A percentile compares a stretch with the other conserved stretches of the same genome.
Conservation (phyloP, 30 jellyfish, hydroid and myxozoan species). For the Calvadosia cruxmelitensis region DNA sequence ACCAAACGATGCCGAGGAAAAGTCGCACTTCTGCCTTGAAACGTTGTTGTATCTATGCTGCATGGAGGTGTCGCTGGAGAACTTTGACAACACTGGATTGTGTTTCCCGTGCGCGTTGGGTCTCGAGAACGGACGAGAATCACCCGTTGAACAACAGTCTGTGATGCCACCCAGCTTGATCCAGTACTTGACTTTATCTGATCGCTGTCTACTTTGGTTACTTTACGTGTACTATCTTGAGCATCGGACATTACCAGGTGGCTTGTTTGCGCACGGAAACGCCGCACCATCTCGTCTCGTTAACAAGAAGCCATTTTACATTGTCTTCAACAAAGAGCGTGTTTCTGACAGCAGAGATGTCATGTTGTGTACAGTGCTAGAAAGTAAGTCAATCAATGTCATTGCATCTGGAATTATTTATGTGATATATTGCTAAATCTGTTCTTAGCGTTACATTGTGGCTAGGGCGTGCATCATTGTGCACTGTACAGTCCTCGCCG, state of each 20-base stretch:
- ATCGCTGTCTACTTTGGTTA: conserved; percentile 48
- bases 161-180: conserved; percentile 1
- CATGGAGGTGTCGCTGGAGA: conserved; percentile 19
- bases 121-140: not conserved
- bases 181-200: conserved; percentile 20
- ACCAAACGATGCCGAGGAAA: conserved; percentile 20
- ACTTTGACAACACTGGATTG: conserved; percentile 4
- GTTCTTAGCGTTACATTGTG: too few relatives aligned
- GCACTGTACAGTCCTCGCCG: too few relatives aligned
- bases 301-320: conserved; percentile 10
- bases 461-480: too few relatives aligned
- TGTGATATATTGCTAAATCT: too few relatives aligned
- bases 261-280: conserved; percentile 29
- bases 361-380: conserved; percentile 10
- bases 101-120: conserved; percentile 37
- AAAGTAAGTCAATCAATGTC: conserved; percentile 22
- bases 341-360: not conserved
- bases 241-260: conserved; percentile 24
- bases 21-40: conserved; percentile 54
- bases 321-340: conserved; percentile 18
- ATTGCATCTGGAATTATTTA: too few relatives aligned
- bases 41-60: conserved; percentile 29
- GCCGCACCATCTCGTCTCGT: conserved; percentile 52
- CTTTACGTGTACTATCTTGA: conserved; percentile 29
- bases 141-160: conserved; percentile 3